Conservation (phyloP, 2,888 invertebrate genomes). For the Flexamia atlantica region DNA sequence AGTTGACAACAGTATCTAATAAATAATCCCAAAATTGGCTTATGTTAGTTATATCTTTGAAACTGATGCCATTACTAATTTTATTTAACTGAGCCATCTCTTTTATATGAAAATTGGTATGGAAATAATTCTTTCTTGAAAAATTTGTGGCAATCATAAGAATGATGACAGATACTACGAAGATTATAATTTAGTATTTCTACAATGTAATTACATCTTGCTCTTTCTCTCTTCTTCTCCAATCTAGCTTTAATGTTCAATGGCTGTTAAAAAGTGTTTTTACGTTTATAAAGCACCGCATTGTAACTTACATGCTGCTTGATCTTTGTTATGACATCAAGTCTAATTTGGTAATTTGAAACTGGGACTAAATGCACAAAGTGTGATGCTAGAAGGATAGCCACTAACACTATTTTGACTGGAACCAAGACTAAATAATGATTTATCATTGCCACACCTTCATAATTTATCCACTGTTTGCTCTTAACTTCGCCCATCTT, state of each 20-base stretch:
- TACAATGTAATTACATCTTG: not conserved
- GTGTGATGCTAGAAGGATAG: not conserved
- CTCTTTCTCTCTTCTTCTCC: not conserved
- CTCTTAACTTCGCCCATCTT: slow-evolving; percentile 8
- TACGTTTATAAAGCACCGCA: not conserved
- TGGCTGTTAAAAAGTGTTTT: not conserved
- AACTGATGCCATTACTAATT: not conserved
- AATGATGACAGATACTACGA: not conserved
- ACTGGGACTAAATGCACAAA: not conserved
- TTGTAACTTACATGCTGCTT: not conserved
- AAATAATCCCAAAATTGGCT: not conserved
- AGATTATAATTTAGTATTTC: not conserved
- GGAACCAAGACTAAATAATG: not conserved
- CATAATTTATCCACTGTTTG: not conserved
- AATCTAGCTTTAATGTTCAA: not conserved
- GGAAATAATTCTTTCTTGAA: not conserved
- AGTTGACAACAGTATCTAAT: not conserved
- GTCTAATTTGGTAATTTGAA: not conserved
- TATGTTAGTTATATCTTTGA: not conserved
- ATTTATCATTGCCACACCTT: not conserved
- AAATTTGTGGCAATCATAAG: not conserved
- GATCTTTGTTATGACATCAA: not conserved
- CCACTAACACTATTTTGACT: not conserved
- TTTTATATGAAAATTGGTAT: not conserved
- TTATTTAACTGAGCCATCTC: not conserved